phyloP scores from a whole-genome alignment of 2,113 vertebrate genomes.

The Motacilla tschutschensis region DNA sequence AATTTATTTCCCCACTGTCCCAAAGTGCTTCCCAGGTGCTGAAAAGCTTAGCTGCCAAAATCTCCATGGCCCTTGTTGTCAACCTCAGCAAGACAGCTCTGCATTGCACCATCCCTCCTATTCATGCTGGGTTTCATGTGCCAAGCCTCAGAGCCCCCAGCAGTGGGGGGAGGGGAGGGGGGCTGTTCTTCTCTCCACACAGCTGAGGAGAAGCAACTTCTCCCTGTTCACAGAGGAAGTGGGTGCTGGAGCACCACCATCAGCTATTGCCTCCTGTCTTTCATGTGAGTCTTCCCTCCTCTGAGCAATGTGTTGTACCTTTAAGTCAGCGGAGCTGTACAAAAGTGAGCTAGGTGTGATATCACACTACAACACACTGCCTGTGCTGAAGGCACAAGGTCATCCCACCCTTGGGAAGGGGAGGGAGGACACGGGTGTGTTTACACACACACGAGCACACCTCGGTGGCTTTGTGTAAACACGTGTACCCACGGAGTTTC shows the following conservation, averaged over 20 bases:
- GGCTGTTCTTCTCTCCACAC: accelerated
- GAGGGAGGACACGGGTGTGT: background rate
- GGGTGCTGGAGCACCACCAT: background rate
- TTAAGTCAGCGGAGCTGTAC: background rate
- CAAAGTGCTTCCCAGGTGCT: slow-evolving; percentile 33
- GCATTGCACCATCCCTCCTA: background rate
- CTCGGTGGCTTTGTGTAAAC: background rate
- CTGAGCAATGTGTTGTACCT: background rate
- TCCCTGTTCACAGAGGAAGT: background rate
- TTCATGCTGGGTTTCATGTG: background rate
- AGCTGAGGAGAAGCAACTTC: background rate
- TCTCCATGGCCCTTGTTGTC: slow-evolving; percentile 8
- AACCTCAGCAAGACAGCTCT: background rate
- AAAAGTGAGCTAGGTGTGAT: background rate
- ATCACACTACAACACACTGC: background rate
- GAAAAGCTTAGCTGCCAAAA: slow-evolving; percentile 35
- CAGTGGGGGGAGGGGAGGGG: too few species aligned
- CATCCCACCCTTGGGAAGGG: background rate
- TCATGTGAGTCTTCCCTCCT: background rate
- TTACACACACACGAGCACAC: background rate
- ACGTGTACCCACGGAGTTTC: background rate
- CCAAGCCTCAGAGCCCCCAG: background rate
- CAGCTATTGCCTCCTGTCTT: background rate
- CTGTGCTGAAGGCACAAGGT: background rate
- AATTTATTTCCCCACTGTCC: slow-evolving; percentile 31